Conservation (phyloP, 2,888 invertebrate species). For the Acronicta aceris region DNA sequence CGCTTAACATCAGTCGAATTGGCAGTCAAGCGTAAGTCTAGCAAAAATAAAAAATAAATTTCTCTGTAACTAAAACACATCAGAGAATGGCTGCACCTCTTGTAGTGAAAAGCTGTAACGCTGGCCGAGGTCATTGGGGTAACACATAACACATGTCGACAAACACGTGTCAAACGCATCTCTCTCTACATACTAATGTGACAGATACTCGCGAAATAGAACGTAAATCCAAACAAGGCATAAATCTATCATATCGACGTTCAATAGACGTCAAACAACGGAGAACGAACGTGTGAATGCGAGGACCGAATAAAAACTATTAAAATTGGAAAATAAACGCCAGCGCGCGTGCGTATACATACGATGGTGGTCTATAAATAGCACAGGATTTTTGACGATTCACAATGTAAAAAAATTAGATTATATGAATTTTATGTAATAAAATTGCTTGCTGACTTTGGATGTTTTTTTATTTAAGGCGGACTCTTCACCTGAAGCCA, state of each 20-base stretch:
- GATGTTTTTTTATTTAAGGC: no score
- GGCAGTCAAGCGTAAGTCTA: no score
- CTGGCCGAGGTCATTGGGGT: no score
- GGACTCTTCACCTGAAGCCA: no score
- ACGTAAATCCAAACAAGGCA: constrained; percentile 76
- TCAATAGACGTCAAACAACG: constrained; percentile 47
- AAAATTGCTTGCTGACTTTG: no score
- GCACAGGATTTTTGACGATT: neutral
- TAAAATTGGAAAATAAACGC: constrained; percentile 1
- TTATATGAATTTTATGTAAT: no score
- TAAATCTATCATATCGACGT: constrained; percentile 64
- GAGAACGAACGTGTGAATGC: constrained; percentile 37
- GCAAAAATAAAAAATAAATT: no score
- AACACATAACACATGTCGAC: constrained; percentile 1
- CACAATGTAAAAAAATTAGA: no score
- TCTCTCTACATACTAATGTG: constrained; percentile 56
- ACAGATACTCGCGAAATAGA: constrained; percentile 60
- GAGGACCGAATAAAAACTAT: constrained; percentile 44
- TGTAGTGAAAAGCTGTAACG: no score
- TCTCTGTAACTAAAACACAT: no score
- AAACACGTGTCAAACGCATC: constrained; percentile 44
- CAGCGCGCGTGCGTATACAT: constrained; percentile 2
- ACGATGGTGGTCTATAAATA: neutral
- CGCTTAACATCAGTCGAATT: no score
- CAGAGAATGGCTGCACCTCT: no score